Evolutionary conservation across 1,140 invertebrate species (phyloP).

Genomic region (Drosophila biarmipes): DNA sequence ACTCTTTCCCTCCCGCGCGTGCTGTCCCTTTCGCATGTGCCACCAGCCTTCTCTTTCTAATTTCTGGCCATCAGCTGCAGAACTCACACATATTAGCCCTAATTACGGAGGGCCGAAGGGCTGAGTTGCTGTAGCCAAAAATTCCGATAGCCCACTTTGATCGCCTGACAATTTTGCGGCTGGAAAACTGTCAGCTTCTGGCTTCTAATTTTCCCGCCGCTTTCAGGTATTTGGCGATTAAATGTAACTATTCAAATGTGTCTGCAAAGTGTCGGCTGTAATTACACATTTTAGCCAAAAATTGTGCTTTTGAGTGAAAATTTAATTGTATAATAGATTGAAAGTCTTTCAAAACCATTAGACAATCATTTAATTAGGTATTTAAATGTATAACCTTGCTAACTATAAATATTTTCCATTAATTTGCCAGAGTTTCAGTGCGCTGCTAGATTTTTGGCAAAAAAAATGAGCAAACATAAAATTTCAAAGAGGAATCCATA

Average conservation of each 20-base stretch:
- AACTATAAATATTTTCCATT: background rate
- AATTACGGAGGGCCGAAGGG: slow-evolving; percentile 37
- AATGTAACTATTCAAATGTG: slow-evolving; percentile 6
- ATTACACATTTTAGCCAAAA: background rate
- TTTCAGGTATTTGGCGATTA: background rate
- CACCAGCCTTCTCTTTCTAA: slow-evolving; percentile 1
- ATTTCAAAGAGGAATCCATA: background rate
- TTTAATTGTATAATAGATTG: background rate
- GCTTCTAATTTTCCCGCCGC: background rate
- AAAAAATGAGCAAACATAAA: background rate
- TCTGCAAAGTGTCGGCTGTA: background rate
- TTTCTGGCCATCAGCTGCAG: slow-evolving; percentile 46
- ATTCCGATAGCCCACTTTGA: slow-evolving; percentile 18
- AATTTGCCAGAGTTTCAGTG: background rate
- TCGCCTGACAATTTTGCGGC: slow-evolving; percentile 18
- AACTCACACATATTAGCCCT: slow-evolving; percentile 50
- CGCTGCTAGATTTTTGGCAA: background rate
- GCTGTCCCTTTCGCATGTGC: background rate
- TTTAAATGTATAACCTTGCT: too few relatives aligned
- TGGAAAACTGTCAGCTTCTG: slow-evolving; percentile 7
- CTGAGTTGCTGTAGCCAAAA: background rate
- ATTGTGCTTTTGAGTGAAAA: background rate
- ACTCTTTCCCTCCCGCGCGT: slow-evolving; percentile 9
- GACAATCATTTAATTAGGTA: too few relatives aligned
- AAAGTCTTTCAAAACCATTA: background rate